Conservation (phyloP, 2,797 vertebrate genomes). For the Megaceryle alcyon region DNA sequence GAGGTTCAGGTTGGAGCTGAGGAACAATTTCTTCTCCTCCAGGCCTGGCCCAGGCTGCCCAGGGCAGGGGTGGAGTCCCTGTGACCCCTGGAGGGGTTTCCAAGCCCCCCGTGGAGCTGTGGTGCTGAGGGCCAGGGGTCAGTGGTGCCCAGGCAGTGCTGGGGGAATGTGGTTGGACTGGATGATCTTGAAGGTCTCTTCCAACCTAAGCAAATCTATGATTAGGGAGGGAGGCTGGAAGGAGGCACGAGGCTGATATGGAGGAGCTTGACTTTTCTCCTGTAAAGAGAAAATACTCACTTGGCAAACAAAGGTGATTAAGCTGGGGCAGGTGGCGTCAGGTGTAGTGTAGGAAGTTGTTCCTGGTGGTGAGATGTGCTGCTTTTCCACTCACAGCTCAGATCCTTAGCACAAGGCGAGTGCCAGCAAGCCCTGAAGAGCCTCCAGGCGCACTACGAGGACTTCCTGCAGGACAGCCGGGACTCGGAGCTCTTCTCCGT, state of each 20-base stretch:
- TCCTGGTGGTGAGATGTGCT: neutral
- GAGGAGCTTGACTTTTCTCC: neutral
- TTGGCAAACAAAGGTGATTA: accelerated
- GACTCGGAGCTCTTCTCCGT: constrained; percentile 90
- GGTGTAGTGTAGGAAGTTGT: neutral
- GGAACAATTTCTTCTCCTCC: too few relatives aligned
- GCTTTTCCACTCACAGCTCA: constrained; percentile 79
- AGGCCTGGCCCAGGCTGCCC: too few relatives aligned
- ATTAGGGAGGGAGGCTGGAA: neutral
- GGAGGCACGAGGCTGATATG: accelerated
- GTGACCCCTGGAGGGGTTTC: too few relatives aligned
- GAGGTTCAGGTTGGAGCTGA: too few relatives aligned
- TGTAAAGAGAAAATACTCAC: neutral
- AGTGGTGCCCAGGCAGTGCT: too few relatives aligned
- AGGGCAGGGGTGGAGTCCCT: too few relatives aligned
- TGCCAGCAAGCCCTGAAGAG: constrained; percentile 87
- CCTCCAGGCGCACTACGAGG: constrained; percentile 87
- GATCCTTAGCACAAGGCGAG: constrained; percentile 83
- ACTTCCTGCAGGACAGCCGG: constrained; percentile 92
- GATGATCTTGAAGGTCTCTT: neutral
- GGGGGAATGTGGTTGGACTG: neutral
- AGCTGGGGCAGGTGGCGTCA: neutral
- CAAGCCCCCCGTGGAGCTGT: too few relatives aligned
- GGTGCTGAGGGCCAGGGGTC: too few relatives aligned
- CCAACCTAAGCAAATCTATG: neutral